phyloP scores from a whole-genome alignment of 2,888 invertebrate genomes.

The Tachina lurida region DNA sequence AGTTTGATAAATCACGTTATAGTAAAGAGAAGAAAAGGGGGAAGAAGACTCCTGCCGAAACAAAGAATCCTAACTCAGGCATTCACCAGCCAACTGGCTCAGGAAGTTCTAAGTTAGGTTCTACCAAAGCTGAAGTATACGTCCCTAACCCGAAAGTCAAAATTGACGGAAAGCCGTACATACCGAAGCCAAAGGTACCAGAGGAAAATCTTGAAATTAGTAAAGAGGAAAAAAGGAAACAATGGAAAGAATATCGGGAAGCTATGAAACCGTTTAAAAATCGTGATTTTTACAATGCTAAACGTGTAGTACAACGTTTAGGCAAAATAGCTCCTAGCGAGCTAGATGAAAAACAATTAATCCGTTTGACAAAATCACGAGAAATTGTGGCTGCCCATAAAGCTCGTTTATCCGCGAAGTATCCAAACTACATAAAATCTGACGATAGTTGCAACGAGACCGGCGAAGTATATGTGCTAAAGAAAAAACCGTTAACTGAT shows the following conservation, averaged over 20 bases:
- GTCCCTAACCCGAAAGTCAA: conserved; percentile 45
- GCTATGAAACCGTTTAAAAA: conserved; percentile 80
- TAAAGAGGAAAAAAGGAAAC: conserved; percentile 76
- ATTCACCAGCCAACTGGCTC: not conserved
- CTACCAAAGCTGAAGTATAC: conserved; percentile 53
- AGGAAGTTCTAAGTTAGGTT: too few species aligned
- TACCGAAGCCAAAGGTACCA: conserved; percentile 73
- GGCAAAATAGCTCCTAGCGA: conserved; percentile 75
- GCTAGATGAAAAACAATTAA: conserved; percentile 76
- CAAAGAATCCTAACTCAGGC: not conserved
- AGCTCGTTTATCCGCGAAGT: conserved; percentile 55
- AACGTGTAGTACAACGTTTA: conserved; percentile 77
- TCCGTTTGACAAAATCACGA: conserved; percentile 75
- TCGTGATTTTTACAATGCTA: conserved; percentile 78
- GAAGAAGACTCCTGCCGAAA: not conserved
- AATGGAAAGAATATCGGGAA: conserved; percentile 78
- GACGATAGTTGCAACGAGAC: not conserved
- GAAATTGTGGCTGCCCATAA: conserved; percentile 77
- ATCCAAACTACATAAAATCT: conserved; percentile 42
- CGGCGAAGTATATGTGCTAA: conserved; percentile 45
- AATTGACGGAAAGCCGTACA: conserved; percentile 48
- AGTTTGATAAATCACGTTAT: conserved; percentile 9
- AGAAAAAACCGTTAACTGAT: not conserved
- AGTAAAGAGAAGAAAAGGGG: conserved; percentile 14
- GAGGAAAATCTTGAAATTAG: conserved; percentile 74